These are phyloP conservation scores for Orthosia incerta DNA, from an alignment of 2,888 invertebrate genomes.

Conservation along the genomic window DNA sequence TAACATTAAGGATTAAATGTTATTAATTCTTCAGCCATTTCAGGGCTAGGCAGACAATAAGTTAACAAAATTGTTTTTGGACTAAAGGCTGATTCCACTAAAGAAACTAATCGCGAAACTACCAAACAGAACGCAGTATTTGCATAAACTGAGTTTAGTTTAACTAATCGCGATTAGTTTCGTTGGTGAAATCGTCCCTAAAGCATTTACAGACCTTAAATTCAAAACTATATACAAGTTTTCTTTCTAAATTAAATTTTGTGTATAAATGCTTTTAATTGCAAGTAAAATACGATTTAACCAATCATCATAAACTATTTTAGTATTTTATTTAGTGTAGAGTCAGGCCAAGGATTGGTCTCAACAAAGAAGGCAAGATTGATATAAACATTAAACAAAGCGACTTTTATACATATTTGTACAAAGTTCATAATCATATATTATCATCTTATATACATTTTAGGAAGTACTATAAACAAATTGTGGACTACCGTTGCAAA, in stretches of 20 bases:
- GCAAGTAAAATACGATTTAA: slow-evolving; percentile 2
- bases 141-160: no score
- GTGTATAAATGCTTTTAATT: slow-evolving; percentile 32
- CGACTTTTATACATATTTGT: slow-evolving; percentile 38
- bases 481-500: slow-evolving; percentile 22
- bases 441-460: slow-evolving; percentile 55
- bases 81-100: no score
- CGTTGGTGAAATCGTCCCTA: no score
- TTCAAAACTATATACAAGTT: neutral
- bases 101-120: no score
- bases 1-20: slow-evolving; percentile 41
- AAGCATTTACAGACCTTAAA: neutral
- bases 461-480: slow-evolving; percentile 26
- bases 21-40: slow-evolving; percentile 13
- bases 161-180: no score
- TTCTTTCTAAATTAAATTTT: neutral
- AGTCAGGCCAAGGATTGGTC: slow-evolving; percentile 13
- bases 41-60: slow-evolving; percentile 26
- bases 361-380: slow-evolving; percentile 15
- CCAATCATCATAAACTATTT: neutral
- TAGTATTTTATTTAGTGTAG: slow-evolving; percentile 10
- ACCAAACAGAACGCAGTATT: no score
- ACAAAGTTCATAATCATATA: slow-evolving; percentile 43
- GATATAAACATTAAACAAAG: slow-evolving; percentile 11
- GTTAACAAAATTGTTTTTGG: slow-evolving; percentile 24